A percentile compares a stretch with the other conserved stretches of the same genome.
Evolutionary conservation across 2,113 vertebrate genomes (phyloP).

Genomic region (Erythrocercus mccallii): DNA sequence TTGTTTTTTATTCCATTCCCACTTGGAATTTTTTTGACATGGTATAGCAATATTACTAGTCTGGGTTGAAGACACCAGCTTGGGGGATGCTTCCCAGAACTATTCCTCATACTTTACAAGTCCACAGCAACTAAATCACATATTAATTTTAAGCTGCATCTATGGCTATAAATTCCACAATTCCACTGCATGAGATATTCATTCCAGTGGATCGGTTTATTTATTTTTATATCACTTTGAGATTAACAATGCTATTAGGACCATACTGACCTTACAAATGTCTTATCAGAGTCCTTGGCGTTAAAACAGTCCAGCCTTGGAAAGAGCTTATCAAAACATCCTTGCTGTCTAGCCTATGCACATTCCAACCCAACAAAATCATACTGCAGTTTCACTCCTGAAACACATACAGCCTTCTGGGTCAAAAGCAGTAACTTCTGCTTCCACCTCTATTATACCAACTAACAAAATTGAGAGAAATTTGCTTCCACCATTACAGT

Average conservation of each 20-base stretch:
- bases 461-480: background rate
- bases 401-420: background rate
- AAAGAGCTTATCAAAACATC: background rate
- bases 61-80: background rate
- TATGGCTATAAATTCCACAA: background rate
- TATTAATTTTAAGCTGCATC: background rate
- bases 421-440: background rate
- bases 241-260: background rate
- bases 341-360: background rate
- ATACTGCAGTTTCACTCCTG: background rate
- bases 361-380: slow-evolving; percentile 15
- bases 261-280: background rate
- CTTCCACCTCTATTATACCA: background rate
- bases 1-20: background rate
- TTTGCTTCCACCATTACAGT: background rate
- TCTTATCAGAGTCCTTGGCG: slow-evolving; percentile 3
- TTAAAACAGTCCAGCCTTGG: slow-evolving; percentile 17
- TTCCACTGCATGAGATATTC: background rate
- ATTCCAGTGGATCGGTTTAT: background rate
- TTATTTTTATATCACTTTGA: background rate
- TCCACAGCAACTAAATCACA: background rate
- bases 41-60: background rate
- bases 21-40: background rate
- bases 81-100: background rate
- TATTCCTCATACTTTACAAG: background rate